Conservation (phyloP, 2,888 invertebrate genomes). For the Metacarcinus magister region DNA sequence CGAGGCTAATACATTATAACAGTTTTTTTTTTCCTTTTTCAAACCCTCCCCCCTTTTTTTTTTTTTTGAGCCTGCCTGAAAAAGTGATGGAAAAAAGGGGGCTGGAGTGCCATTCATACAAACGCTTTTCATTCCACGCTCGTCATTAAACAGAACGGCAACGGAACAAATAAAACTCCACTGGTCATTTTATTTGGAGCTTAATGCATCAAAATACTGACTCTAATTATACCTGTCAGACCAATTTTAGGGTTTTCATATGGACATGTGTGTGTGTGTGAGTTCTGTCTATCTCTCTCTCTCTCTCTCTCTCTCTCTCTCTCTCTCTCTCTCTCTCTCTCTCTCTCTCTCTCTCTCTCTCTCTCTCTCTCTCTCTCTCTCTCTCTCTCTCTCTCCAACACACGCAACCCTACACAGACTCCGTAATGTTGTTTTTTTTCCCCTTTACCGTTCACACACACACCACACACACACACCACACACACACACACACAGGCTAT, state of each 20-base stretch:
- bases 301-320: conserved; percentile 17
- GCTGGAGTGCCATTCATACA: neutral
- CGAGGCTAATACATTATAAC: too few species aligned
- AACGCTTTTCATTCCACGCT: neutral
- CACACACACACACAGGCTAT: neutral
- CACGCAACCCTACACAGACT: neutral
- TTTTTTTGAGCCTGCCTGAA: too few species aligned
- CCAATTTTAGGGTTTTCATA: neutral
- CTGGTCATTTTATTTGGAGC: neutral
- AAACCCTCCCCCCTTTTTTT: too few species aligned
- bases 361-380: conserved; percentile 26
- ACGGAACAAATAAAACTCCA: neutral
- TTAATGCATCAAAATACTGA: conserved; percentile 26
- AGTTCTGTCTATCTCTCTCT: neutral
- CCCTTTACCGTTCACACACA: neutral
- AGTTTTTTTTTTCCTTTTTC: too few species aligned
- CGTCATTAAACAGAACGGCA: neutral
- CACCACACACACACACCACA: conserved; percentile 10
- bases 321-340: conserved; percentile 26
- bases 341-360: conserved; percentile 26
- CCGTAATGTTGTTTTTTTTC: neutral
- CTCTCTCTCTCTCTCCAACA: neutral
- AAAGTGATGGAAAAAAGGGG: neutral
- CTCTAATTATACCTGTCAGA: neutral
- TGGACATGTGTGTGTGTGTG: neutral